Evolutionary conservation across 2,797 vertebrate genomes (phyloP), one percentile per base, ranked within the genome.

Genomic region (Xenopus petersii): DNA sequence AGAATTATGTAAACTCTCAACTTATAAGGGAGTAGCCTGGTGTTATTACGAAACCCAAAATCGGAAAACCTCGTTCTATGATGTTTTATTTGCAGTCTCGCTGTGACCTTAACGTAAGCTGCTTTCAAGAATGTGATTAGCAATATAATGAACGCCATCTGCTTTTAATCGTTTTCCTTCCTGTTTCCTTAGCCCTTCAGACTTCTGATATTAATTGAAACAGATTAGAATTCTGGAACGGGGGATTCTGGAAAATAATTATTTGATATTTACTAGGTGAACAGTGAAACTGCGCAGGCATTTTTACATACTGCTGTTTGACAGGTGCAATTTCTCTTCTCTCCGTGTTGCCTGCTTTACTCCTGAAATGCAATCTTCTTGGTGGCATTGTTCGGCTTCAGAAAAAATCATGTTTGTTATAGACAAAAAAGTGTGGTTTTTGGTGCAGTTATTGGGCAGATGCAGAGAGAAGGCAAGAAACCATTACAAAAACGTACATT

Each of bases 261-360:
- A 84, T 87, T 84, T 82, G 84, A 83, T 90, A 92, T 91, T 92
- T 92, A 90, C 87, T 89, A 90, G 86, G 88, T 91, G 89, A 89
- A 90, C 89, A 88, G 86, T 90, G 88, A 91, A 88, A 86, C 85
- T 88, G 81, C 68, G 2, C 89, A 91, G 90, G 85, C 89, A 86
- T 87, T 89, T 85, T 80, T 76, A 82, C 83, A 79, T 82, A 80
- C 84, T 84, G 83, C 80, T 81, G 87, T 87, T 89, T 91, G 90
- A 89, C 90, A 92, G 87, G 90, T 91, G 86, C 83, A 88, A 87
- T 91, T 89, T 91, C 90, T 92, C 90, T 88, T 89, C 82, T 17
- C 82, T 76, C 80, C 82, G 83, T 87, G 85, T 87, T 89, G 77
- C 83, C 87, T 83, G 83, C 83, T 80, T 87, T 83, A 86, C 82